Evolutionary conservation across 1,140 invertebrate species (phyloP).

Genomic region (Drosophila lowei): DNA sequence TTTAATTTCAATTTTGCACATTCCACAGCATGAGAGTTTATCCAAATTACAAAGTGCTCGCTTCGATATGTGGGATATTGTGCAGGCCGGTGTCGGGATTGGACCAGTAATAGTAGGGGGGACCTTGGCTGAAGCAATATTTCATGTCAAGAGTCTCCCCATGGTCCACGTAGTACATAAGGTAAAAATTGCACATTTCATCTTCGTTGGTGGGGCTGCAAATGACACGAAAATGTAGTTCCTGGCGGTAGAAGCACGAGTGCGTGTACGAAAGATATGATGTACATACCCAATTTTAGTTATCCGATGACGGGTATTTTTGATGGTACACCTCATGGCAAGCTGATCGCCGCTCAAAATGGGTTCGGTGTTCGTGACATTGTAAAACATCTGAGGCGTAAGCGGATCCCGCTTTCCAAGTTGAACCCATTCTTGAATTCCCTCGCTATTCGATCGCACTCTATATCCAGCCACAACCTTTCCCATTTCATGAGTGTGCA

Average conservation of each 20-base stretch:
- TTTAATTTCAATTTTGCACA: constrained; percentile 47
- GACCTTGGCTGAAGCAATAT: constrained; percentile 93
- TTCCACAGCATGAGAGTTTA: constrained; percentile 23
- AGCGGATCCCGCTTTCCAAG: constrained; percentile 96
- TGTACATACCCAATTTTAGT: constrained; percentile 90
- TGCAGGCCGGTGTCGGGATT: constrained; percentile 86
- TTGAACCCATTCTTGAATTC: constrained; percentile 89
- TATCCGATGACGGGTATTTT: constrained; percentile 86
- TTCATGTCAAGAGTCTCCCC: constrained; percentile 90
- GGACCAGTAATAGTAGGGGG: constrained; percentile 92
- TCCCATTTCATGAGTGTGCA: constrained; percentile 95
- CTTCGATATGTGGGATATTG: constrained; percentile 91
- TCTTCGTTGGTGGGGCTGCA: constrained; percentile 93
- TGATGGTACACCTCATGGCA: constrained; percentile 96
- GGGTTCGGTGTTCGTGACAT: constrained; percentile 87
- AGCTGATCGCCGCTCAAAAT: constrained; percentile 89
- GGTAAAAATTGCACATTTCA: constrained; percentile 99
- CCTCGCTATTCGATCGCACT: constrained; percentile 85
- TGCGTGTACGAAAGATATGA: neutral
- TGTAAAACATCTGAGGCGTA: constrained; percentile 98
- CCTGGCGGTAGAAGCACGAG: neutral
- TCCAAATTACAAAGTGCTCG: constrained; percentile 84
- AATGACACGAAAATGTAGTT: constrained; percentile 35
- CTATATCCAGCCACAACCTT: constrained; percentile 94
- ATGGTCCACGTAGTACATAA: constrained; percentile 98